Conservation (phyloP, 2,888 invertebrate genomes). For the Anodontia alba region DNA sequence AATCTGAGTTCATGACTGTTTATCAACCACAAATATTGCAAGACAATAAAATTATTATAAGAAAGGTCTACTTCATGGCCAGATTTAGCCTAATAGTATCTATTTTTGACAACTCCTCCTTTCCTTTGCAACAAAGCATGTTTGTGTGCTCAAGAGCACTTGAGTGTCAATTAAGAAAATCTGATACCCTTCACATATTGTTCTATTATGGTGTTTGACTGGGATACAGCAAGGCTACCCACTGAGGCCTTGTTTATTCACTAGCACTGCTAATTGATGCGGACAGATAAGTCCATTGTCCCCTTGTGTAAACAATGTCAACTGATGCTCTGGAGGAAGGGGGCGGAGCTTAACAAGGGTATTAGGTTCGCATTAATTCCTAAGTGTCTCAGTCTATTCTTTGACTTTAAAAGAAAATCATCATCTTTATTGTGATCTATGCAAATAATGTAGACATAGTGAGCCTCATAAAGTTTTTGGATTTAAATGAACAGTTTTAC, state of each 20-base stretch:
- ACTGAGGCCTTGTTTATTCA: constrained; percentile 1
- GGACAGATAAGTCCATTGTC: neutral
- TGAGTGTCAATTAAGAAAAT: constrained; percentile 6
- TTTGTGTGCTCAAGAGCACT: constrained; percentile 11
- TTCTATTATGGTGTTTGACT: neutral
- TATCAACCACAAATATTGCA: too few species aligned
- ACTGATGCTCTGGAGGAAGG: constrained; percentile 1
- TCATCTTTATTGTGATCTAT: neutral
- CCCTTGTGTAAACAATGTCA: constrained; percentile 4
- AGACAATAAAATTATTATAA: too few species aligned
- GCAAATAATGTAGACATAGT: neutral
- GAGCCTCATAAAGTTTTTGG: neutral
- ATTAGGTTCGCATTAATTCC: constrained; percentile 1
- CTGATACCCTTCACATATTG: constrained; percentile 9
- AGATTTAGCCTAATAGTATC: neutral
- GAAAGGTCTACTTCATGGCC: too few species aligned
- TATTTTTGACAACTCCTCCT: constrained; percentile 2
- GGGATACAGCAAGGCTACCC: constrained; percentile 1
- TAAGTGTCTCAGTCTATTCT: neutral
- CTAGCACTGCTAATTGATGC: constrained; percentile 1
- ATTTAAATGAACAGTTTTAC: neutral
- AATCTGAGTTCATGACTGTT: too few species aligned
- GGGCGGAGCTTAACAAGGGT: constrained; percentile 10
- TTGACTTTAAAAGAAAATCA: neutral
- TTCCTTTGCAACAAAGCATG: constrained; percentile 6